phyloP scores from a whole-genome alignment of 2,888 invertebrate species.

The Imbricaverruca yamaguchii region DNA sequence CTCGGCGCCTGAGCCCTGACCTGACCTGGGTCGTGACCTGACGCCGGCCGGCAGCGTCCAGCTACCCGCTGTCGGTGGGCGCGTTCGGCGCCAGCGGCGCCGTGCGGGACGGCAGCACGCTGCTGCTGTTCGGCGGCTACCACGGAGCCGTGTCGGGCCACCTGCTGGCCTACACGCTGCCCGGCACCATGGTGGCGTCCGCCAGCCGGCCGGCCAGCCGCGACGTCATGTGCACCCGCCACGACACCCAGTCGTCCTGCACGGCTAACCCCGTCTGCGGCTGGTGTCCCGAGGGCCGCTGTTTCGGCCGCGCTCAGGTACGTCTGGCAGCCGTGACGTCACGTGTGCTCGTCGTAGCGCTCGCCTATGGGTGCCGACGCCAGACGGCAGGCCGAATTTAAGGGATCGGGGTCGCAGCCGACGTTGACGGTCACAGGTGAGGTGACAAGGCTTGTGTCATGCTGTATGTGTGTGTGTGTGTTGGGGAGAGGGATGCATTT shows the following conservation, averaged over 20 bases:
- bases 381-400: too few species aligned
- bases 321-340: too few species aligned
- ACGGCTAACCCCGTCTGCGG: conserved; percentile 87
- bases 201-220: conserved; percentile 58
- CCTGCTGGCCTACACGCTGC: conserved; percentile 75
- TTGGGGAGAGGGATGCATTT: too few species aligned
- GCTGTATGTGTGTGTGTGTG: too few species aligned
- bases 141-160: conserved; percentile 82
- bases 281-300: conserved; percentile 77
- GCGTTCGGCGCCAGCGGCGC: conserved; percentile 84
- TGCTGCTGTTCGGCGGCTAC: conserved; percentile 81
- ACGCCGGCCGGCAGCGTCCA: background rate
- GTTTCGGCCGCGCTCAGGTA: conserved; percentile 63
- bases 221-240: conserved; percentile 57
- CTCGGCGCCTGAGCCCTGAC: background rate
- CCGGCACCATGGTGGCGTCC: conserved; percentile 68
- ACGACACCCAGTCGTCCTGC: conserved; percentile 48
- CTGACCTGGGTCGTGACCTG: background rate
- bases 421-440: too few species aligned
- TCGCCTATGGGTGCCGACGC: too few species aligned
- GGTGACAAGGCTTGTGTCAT: too few species aligned
- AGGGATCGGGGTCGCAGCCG: too few species aligned
- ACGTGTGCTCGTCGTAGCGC: too few species aligned
- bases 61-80: conserved; percentile 74
- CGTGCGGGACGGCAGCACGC: conserved; percentile 70